Conservation (phyloP, 2,113 vertebrate genomes). For the Colistium nudipinnis region DNA sequence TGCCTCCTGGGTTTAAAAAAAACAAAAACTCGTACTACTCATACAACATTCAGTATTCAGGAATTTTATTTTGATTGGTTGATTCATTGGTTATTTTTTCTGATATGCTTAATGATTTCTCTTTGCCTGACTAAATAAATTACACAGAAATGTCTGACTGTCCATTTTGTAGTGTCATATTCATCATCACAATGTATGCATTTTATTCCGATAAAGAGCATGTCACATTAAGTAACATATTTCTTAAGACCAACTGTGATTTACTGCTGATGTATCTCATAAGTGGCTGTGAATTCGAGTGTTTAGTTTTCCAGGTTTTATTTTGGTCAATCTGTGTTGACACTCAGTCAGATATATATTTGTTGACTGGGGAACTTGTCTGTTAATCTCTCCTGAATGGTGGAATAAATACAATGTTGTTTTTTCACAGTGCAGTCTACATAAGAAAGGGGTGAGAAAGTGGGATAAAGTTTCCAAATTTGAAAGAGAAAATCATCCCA, state of each 20-base stretch:
- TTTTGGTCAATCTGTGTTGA: not conserved
- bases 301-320: not conserved
- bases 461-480: too few species aligned
- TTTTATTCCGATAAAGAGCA: not conserved
- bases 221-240: not conserved
- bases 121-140: constrained; percentile 64
- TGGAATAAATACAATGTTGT: too few species aligned
- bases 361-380: not conserved
- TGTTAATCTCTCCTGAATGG: not conserved
- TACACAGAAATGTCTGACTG: constrained; percentile 34
- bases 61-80: constrained; percentile 33
- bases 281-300: constrained; percentile 14
- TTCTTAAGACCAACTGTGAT: not conserved
- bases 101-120: constrained; percentile 52
- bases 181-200: not conserved
- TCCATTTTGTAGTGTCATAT: constrained; percentile 37
- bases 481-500: too few species aligned
- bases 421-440: too few species aligned
- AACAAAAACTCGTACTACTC: constrained; percentile 14
- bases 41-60: constrained; percentile 42
- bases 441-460: too few species aligned
- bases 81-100: not conserved
- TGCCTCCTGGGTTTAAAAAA: constrained; percentile 5
- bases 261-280: constrained; percentile 30
- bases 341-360: constrained; percentile 17